Evolutionary conservation across 2,888 invertebrate genomes (phyloP).

Genomic region (Melanophora roralis): DNA sequence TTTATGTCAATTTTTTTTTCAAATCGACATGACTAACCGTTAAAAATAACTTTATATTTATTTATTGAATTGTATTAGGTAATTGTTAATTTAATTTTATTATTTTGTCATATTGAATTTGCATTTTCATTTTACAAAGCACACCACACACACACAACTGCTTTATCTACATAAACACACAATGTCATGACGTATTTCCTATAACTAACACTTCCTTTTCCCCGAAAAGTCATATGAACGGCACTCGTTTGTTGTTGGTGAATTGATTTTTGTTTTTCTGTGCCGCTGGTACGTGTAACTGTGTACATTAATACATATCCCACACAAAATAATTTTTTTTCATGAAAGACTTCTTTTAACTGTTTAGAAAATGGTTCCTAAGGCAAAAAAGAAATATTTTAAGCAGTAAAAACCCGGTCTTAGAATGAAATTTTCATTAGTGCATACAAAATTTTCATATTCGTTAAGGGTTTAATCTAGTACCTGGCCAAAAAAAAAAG

Average conservation of each 20-base stretch:
- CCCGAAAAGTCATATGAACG: neutral
- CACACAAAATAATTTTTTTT: neutral
- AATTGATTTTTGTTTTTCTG: conserved; percentile 2
- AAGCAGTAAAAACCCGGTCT: no score
- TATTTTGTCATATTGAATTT: neutral
- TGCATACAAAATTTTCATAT: no score
- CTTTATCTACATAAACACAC: neutral
- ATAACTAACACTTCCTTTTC: conserved; percentile 19
- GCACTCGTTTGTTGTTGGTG: neutral
- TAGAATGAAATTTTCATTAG: no score
- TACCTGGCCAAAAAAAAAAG: no score
- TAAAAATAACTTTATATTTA: conserved; percentile 8
- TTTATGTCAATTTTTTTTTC: neutral
- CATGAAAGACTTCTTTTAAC: no score
- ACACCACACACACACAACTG: neutral
- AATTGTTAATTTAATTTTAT: neutral
- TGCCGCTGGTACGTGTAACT: neutral
- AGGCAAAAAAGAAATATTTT: no score
- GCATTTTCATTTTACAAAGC: neutral
- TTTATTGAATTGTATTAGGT: no score
- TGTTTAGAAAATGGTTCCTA: no score
- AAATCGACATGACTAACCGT: conserved; percentile 16
- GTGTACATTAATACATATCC: neutral
- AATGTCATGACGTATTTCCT: neutral
- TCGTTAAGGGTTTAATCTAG: no score